Evolutionary conservation across 1,140 invertebrate genomes (phyloP).

Genomic region (Drosophila chauvacae): DNA sequence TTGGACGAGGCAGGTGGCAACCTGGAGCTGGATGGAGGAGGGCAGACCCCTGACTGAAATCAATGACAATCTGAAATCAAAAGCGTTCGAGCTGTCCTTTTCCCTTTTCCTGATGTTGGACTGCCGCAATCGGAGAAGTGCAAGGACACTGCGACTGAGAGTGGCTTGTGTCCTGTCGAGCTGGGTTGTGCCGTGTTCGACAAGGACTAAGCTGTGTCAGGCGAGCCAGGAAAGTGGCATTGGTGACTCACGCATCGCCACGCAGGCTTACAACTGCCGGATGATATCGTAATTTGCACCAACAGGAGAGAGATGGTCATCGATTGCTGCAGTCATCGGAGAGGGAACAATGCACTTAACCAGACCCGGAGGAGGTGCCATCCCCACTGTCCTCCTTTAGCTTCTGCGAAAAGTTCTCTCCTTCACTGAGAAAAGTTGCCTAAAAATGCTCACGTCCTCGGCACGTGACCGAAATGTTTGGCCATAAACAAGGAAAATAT

Average conservation of each 20-base stretch:
- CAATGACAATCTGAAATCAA: conserved; percentile 51
- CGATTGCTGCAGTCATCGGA: conserved; percentile 50
- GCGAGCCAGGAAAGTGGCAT: conserved; percentile 12
- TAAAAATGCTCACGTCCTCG: conserved; percentile 67
- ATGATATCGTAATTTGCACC: conserved; percentile 23
- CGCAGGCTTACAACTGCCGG: conserved; percentile 22
- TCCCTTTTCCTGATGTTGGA: too few relatives aligned
- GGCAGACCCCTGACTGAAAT: conserved; percentile 11
- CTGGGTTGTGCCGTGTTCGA: conserved; percentile 16
- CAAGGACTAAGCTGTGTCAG: conserved; percentile 32
- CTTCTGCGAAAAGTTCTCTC: neutral
- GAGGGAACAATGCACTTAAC: conserved; percentile 50
- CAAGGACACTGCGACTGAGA: conserved; percentile 1
- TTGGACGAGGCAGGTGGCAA: neutral
- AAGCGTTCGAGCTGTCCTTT: conserved; percentile 1
- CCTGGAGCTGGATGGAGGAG: neutral
- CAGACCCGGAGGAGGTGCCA: neutral
- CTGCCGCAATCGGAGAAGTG: conserved; percentile 15
- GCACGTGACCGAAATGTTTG: conserved; percentile 76
- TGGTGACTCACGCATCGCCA: conserved; percentile 33
- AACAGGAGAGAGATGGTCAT: conserved; percentile 13
- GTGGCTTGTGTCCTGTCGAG: conserved; percentile 11
- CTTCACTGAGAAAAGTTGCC: conserved; percentile 56
- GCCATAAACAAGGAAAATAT: conserved; percentile 74
- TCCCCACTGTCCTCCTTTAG: neutral